A percentile compares a stretch with the other conserved stretches of the same genome.
Evolutionary conservation across 2,888 invertebrate genomes (phyloP).

Genomic region (Eurois occulta): DNA sequence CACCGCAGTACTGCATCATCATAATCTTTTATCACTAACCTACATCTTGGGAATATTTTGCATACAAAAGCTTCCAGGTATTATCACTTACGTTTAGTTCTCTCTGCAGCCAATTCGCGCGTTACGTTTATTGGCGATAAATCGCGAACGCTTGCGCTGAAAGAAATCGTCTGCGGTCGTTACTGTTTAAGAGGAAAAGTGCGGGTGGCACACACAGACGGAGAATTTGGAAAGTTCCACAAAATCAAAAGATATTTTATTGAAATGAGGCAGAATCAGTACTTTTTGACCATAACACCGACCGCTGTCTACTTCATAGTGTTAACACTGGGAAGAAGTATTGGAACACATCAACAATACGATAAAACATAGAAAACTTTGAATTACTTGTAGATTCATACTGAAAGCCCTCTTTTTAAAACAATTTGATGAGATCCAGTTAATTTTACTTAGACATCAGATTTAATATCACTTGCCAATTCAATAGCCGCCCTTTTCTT

Average conservation of each 20-base stretch:
- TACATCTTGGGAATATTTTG: constrained; percentile 41
- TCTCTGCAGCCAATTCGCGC: constrained; percentile 32
- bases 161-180: constrained; percentile 56
- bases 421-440: background rate
- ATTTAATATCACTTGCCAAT: background rate
- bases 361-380: background rate
- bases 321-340: background rate
- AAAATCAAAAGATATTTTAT: background rate
- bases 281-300: background rate
- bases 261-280: background rate
- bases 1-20: constrained; percentile 50
- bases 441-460: background rate
- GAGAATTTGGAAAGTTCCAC: background rate
- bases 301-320: background rate
- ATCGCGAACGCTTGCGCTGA: constrained; percentile 45
- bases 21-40: constrained; percentile 51
- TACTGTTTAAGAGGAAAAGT: constrained; percentile 43
- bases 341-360: background rate
- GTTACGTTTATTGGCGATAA: constrained; percentile 60
- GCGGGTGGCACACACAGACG: constrained; percentile 28
- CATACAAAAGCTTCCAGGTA: constrained; percentile 53
- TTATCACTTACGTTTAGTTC: constrained; percentile 52
- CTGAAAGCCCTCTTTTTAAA: no score
- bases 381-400: background rate
- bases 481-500: background rate